Base-by-base conservation (phyloP, 2,797 vertebrate species). In the Rhabdomys pumilio region DNA sequence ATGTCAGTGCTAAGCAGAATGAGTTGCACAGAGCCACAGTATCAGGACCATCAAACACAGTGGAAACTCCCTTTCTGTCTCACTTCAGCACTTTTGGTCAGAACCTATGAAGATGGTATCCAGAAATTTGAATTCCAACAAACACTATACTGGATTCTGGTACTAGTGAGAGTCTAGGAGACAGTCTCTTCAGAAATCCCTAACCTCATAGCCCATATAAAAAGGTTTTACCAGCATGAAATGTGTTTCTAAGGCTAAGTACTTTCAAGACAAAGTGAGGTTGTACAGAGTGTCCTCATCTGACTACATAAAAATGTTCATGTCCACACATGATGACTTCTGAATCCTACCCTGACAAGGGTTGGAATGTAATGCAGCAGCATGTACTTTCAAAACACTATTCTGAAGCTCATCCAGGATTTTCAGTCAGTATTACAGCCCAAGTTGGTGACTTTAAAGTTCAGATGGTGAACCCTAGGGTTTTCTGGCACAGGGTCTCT, bases 201-300 rank as follows among this genome's bases (percentile, higher is more conserved):
- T 57, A 89, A 47, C 20, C 17, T 89, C 57, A 41, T 17, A 12
- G 26, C 87, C 61, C 57, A 53, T 55, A 41, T 34, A 53, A 81
- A 95, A 76, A 89, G 12, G 55, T 22, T 72, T 69, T 69, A 47
- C 47, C 7, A 63, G 31, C 38, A n/a, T 69, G 31, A 72, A 75
- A 75, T n/a, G n/a, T 69, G 26, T 93, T 92, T 72, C 80, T 69
- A 61, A 81, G 80, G 44, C 63, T 41, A 90, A 10, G 10, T 81
- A 73, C 53, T 67, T 73, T 72, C 44, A 24, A 79, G 61, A 53
- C 47, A 59, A 61, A 34, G 11, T 38, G 44, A 88, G 22, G 24
- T 47, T 19, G 22, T 31, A 15, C 53, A 88, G 34, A 6, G 31
- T 41, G 88, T 85, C 41, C 81, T 41, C 38, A 63, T 29, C 11